Percentiles rank a stretch among this genome's conserved stretches.
Conservation (phyloP, 2,797 vertebrate genomes). For the Meriones psammophilus region DNA sequence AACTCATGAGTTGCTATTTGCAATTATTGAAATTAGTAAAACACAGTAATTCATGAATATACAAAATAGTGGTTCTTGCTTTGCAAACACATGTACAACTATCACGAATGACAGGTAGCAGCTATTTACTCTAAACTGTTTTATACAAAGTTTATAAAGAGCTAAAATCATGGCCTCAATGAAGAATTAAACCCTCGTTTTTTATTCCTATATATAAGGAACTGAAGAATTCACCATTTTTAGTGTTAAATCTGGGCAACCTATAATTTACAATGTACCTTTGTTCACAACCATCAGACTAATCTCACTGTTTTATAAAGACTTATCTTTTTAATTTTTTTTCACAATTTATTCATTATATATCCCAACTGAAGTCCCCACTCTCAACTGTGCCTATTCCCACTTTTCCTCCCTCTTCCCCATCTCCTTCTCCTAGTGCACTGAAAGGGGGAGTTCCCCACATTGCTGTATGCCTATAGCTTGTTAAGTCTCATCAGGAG, state of each 20-base stretch:
- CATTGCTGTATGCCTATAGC: too few species aligned
- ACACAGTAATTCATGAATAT: constrained; percentile 39
- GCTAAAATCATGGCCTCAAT: neutral
- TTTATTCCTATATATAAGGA: constrained; percentile 44
- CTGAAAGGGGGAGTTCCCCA: too few species aligned
- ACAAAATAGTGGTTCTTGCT: constrained; percentile 43
- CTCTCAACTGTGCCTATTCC: too few species aligned
- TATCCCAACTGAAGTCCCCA: too few species aligned
- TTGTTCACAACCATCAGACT: constrained; percentile 25
- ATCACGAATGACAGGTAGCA: constrained; percentile 26
- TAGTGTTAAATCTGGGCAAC: constrained; percentile 41
- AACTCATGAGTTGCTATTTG: constrained; percentile 29
- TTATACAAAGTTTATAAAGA: constrained; percentile 21
- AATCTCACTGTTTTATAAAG: neutral
- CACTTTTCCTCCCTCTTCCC: too few species aligned
- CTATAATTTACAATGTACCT: neutral
- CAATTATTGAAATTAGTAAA: constrained; percentile 45
- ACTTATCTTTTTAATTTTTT: neutral
- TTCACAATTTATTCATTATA: too few species aligned
- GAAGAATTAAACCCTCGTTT: neutral
- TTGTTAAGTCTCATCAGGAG: too few species aligned
- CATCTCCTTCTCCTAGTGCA: too few species aligned
- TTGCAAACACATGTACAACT: constrained; percentile 36
- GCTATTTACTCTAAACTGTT: constrained; percentile 42
- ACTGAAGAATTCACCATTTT: neutral